A percentile compares a stretch with the other conserved stretches of the same genome.
These are phyloP conservation scores for Irena cyanogastra DNA, from an alignment of 2,113 vertebrate genomes.

Conservation along the genomic window DNA sequence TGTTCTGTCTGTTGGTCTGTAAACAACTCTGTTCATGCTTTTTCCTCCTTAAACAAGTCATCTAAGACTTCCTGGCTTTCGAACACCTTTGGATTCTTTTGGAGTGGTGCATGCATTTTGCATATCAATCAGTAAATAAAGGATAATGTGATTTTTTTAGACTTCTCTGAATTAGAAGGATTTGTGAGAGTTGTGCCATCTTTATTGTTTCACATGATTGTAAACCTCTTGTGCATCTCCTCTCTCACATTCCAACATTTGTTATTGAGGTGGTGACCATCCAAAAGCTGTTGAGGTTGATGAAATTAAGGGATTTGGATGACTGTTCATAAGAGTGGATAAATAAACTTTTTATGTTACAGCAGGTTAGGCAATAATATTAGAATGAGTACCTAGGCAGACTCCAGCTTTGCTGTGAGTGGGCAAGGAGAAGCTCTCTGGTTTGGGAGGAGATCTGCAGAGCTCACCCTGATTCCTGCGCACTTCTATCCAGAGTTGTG, in stretches of 20 bases:
- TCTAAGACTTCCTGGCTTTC: background rate
- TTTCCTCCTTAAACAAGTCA: background rate
- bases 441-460: background rate
- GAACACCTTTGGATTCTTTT: background rate
- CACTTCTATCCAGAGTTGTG: background rate
- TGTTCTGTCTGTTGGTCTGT: constrained; percentile 2
- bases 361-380: background rate
- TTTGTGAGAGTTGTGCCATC: background rate
- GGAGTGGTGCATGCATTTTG: background rate
- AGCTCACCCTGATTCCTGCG: background rate
- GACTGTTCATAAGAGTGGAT: background rate
- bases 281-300: background rate
- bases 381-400: background rate
- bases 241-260: background rate
- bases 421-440: background rate
- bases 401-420: background rate
- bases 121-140: background rate
- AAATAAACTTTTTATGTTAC: background rate
- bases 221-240: background rate
- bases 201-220: background rate
- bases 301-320: background rate
- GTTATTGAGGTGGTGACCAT: background rate
- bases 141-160: background rate
- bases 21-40: background rate
- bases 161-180: background rate